Evolutionary conservation across 1,140 invertebrate genomes (phyloP).

Genomic region (Drosophila simulans): DNA sequence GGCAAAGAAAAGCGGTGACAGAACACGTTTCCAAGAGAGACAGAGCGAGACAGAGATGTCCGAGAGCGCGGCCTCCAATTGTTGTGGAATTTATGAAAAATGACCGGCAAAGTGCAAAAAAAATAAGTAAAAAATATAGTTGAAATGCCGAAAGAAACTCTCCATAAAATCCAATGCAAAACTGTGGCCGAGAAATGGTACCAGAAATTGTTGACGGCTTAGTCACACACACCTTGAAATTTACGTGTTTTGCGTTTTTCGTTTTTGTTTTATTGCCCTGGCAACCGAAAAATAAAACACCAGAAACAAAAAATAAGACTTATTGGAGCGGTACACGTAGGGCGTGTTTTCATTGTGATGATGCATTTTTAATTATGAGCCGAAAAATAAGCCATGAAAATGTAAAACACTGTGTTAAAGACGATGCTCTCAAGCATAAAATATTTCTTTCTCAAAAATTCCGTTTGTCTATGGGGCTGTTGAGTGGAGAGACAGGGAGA

Average conservation of each 20-base stretch:
- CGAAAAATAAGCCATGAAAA: slow-evolving; percentile 64
- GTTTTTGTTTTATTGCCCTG: slow-evolving; percentile 62
- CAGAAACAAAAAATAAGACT: slow-evolving; percentile 35
- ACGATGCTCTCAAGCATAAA: slow-evolving; percentile 71
- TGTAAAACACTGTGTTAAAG: slow-evolving; percentile 48
- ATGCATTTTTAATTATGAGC: slow-evolving; percentile 78
- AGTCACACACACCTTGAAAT: slow-evolving; percentile 78
- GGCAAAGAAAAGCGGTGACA: slow-evolving; percentile 35
- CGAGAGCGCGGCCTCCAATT: slow-evolving; percentile 27
- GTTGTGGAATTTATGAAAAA: slow-evolving; percentile 57
- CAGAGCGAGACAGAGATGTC: slow-evolving; percentile 5
- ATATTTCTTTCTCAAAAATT: slow-evolving; percentile 30
- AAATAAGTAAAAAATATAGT: background rate
- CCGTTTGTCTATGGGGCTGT: background rate
- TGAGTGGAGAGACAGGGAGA: background rate
- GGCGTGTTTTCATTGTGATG: slow-evolving; percentile 58
- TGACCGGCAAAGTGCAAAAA: slow-evolving; percentile 70
- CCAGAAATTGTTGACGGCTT: slow-evolving; percentile 67
- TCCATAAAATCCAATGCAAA: slow-evolving; percentile 56
- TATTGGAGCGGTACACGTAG: slow-evolving; percentile 47
- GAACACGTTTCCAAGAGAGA: slow-evolving; percentile 56
- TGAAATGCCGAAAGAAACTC: slow-evolving; percentile 53
- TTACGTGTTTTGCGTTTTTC: slow-evolving; percentile 26
- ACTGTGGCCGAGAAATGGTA: slow-evolving; percentile 46
- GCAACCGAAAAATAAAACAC: slow-evolving; percentile 54